These are phyloP conservation scores for Brenthis hecate DNA, from an alignment of 2,888 invertebrate species.

Conservation along the genomic window DNA sequence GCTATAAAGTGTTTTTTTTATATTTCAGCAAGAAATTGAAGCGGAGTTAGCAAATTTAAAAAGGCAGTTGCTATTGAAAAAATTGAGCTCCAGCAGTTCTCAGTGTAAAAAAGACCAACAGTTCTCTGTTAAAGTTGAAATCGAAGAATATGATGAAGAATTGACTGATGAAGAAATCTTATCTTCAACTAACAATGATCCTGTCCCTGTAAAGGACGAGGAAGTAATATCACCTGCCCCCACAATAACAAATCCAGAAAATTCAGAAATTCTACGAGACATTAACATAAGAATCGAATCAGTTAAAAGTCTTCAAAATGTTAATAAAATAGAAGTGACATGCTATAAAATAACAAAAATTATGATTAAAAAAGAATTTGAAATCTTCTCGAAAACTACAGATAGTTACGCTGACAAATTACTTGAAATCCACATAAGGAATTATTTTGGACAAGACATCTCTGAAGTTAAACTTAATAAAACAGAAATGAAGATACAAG, in stretches of 20 bases:
- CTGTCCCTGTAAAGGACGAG: not conserved
- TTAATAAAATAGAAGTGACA: not conserved
- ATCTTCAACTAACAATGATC: not conserved
- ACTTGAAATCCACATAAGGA: slow-evolving; percentile 45
- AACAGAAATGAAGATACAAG: slow-evolving; percentile 41
- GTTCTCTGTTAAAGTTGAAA: slow-evolving; percentile 46
- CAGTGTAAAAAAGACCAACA: slow-evolving; percentile 6
- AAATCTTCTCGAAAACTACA: slow-evolving; percentile 31
- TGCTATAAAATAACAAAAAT: slow-evolving; percentile 25
- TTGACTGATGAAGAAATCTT: not conserved
- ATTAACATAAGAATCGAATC: slow-evolving; percentile 27
- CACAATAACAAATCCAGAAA: too few relatives aligned
- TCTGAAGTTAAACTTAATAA: rapidly evolving
- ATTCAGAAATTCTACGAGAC: not conserved
- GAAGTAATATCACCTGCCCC: not conserved
- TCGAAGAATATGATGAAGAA: slow-evolving; percentile 41
- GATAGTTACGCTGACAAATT: slow-evolving; percentile 43
- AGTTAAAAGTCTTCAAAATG: slow-evolving; percentile 3
- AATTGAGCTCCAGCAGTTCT: slow-evolving; percentile 3
- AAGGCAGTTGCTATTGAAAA: slow-evolving; percentile 28
- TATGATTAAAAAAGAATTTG: slow-evolving; percentile 35
- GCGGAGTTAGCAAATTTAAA: slow-evolving; percentile 30
- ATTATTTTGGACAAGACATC: slow-evolving; percentile 41
- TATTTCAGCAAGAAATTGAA: slow-evolving; percentile 39
- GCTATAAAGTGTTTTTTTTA: not conserved